Percentiles rank a stretch among this genome's conserved stretches.
Conservation (phyloP, 2,113 vertebrate species). For the Tor tambroides region DNA sequence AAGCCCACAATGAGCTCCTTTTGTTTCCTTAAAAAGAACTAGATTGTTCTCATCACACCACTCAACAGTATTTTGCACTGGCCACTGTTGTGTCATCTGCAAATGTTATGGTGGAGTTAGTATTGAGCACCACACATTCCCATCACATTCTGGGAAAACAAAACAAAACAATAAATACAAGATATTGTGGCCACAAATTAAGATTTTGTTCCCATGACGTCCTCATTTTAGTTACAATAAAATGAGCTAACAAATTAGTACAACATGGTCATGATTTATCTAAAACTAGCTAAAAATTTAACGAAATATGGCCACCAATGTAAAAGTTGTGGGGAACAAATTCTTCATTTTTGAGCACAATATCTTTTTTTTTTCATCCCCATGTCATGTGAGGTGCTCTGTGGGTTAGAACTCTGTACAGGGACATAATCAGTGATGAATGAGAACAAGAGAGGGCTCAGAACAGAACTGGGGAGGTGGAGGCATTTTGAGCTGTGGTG, state of each 20-base stretch:
- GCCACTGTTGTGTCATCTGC: not conserved
- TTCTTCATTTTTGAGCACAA: not conserved
- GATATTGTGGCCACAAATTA: not conserved
- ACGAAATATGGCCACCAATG: not conserved
- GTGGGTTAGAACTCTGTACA: not conserved
- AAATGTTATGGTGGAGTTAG: not conserved
- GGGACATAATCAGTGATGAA: not conserved
- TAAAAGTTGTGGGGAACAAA: not conserved
- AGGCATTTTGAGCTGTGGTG: no score
- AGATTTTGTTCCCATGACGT: not conserved
- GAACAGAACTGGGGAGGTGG: not conserved
- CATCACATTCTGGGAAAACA: not conserved
- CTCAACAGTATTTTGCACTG: not conserved
- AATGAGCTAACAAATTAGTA: not conserved
- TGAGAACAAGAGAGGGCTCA: not conserved
- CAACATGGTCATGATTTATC: not conserved
- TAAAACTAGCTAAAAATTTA: not conserved
- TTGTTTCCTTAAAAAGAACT: not conserved
- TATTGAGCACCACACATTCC: not conserved
- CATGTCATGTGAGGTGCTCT: not conserved
- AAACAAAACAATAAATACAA: not conserved
- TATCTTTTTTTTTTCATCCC: not conserved
- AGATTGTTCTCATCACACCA: not conserved
- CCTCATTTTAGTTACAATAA: not conserved
- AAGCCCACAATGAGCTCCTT: not conserved